Conservation (phyloP, 2,797 vertebrate genomes). For the Odontamblyopus rebecca region DNA sequence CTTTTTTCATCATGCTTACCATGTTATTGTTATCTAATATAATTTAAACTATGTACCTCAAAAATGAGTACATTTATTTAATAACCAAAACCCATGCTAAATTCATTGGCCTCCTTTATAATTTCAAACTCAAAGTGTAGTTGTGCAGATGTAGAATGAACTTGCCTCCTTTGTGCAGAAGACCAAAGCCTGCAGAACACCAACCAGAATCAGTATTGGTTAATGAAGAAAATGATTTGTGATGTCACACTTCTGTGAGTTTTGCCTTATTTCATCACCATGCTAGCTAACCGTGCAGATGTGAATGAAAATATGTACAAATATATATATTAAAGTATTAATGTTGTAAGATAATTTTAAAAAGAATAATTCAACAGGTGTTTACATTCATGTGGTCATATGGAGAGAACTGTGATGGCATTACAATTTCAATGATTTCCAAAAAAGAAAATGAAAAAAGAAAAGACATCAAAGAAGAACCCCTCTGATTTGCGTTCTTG, state of each 20-base stretch:
- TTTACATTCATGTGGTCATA: slow-evolving; percentile 97
- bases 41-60: slow-evolving; percentile 69
- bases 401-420: slow-evolving; percentile 85
- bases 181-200: slow-evolving; percentile 88
- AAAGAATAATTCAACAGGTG: slow-evolving; percentile 85
- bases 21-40: slow-evolving; percentile 54
- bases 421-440: slow-evolving; percentile 89
- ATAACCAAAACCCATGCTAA: slow-evolving; percentile 41
- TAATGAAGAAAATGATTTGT: slow-evolving; percentile 76
- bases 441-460: slow-evolving; percentile 66
- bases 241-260: slow-evolving; percentile 85
- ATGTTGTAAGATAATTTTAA: slow-evolving; percentile 81
- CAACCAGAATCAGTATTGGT: slow-evolving; percentile 90
- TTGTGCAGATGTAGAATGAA: slow-evolving; percentile 66
- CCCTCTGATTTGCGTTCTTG: slow-evolving; percentile 84
- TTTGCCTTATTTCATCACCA: slow-evolving; percentile 93
- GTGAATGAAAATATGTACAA: slow-evolving; percentile 86
- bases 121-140: slow-evolving; percentile 60
- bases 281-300: slow-evolving; percentile 89
- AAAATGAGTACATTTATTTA: slow-evolving; percentile 57
- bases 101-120: slow-evolving; percentile 30
- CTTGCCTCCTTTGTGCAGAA: slow-evolving; percentile 71
- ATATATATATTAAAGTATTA: slow-evolving; percentile 90
- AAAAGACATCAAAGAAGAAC: slow-evolving; percentile 62
- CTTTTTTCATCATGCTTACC: slow-evolving; percentile 57